These are phyloP conservation scores for Torymus auratus DNA, from an alignment of 2,888 invertebrate species.

Conservation along the genomic window DNA sequence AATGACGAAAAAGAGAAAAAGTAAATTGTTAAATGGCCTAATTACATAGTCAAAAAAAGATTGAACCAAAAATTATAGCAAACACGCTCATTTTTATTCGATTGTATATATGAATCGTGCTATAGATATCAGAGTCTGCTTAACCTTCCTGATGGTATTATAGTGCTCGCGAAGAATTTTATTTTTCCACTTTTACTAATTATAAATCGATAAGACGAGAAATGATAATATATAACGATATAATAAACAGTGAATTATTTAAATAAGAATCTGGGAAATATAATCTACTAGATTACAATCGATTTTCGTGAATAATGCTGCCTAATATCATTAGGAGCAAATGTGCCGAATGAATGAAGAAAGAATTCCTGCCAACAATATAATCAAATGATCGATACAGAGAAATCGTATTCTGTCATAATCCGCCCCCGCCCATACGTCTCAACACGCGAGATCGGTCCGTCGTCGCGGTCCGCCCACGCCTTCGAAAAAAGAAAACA, in stretches of 20 bases:
- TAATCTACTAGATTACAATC: too few relatives aligned
- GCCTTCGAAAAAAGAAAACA: constrained; percentile 14
- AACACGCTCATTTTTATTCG: constrained; percentile 4
- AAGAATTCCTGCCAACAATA: too few relatives aligned
- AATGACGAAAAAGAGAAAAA: not conserved
- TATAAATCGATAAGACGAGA: too few relatives aligned
- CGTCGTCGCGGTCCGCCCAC: not conserved
- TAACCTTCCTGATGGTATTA: not conserved
- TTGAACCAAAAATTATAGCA: constrained; percentile 22
- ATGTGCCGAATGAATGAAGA: too few relatives aligned
- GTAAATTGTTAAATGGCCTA: constrained; percentile 65
- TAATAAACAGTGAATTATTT: too few relatives aligned
- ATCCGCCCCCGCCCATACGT: not conserved
- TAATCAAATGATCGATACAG: too few relatives aligned
- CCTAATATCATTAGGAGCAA: too few relatives aligned
- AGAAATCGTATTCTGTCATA: too few relatives aligned
- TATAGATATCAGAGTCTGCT: constrained; percentile 26
- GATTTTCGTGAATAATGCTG: too few relatives aligned
- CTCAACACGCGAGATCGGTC: not conserved
- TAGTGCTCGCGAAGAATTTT: not conserved
- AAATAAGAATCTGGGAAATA: too few relatives aligned
- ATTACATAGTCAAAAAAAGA: constrained; percentile 26
- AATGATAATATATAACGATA: too few relatives aligned
- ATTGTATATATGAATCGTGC: not conserved
- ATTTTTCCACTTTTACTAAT: too few relatives aligned